Base-by-base conservation (phyloP, 1,140 invertebrate species). In the Eubasilissa regina region DNA sequence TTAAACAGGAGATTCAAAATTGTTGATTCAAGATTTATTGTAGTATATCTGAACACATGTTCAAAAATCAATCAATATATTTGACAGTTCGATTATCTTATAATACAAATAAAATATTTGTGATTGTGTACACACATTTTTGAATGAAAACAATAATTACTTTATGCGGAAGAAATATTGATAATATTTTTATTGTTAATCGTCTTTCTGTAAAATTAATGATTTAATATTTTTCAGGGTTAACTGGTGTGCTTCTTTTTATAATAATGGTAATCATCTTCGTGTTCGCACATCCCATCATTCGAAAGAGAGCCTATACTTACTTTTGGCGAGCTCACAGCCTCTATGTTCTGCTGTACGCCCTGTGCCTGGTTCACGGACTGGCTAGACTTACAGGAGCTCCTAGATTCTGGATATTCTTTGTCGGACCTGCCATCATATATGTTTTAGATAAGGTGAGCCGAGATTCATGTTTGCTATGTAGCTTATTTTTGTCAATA, bases 251-350 rank as follows among this genome's bases (percentile, higher is more conserved):
- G 0, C 83, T 97, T 0, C 89, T 99, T 0, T 98, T 98, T 84
- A 90, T 97, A 51, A 93, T 98, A 19, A 97, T 99, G 93, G 95
- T 94, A 84, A 95, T 98, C 56, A 99, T 99, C 75, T 99, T 99
- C 85, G 95, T 99, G 0, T 99, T 99, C 86, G 97, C 98, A 0
- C 97, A 99, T 87, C 97, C 98, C 0, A 94, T 93, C 3, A 97
- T 99, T 43, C 91, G 98, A 3, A 96, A 97, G 85, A 95, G 96
- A 84, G 97, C 97, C 0, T 99, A 98, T 87, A 96, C 96, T 75
- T 98, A 97, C 87, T 99, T 99, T 88, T 99, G 98, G 97, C 93
- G 94, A 13, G 96, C 98, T n/a, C 98, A 99, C 86, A 95, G 96
- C 19, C 91, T 99, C 0, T 98, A 99, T 84, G 93, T 98, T 43